Evolutionary conservation across 2,797 vertebrate species (phyloP).

Genomic region (Zenarchopterus dispar): DNA sequence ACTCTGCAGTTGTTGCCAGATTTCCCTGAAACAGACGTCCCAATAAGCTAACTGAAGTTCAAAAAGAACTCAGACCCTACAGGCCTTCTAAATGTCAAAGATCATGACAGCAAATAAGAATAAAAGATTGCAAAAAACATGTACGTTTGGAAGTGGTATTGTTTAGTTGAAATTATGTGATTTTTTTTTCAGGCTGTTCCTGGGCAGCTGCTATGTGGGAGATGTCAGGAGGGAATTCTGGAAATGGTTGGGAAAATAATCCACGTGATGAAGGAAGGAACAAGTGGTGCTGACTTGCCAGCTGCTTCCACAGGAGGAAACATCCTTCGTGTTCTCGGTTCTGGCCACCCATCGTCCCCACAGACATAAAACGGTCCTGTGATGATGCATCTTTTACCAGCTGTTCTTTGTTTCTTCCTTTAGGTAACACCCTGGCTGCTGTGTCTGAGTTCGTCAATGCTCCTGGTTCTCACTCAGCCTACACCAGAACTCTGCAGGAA

Average conservation of each 20-base stretch:
- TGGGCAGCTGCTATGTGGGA: slow-evolving; percentile 59
- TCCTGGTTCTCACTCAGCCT: slow-evolving; percentile 10
- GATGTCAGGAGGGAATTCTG: slow-evolving; percentile 68
- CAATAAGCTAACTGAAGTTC: too few species aligned
- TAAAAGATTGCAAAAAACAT: too few species aligned
- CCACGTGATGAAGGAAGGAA: slow-evolving; percentile 69
- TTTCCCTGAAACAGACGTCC: too few species aligned
- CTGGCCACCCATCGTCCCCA: not conserved
- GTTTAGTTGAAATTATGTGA: not conserved
- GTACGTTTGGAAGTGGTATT: too few species aligned
- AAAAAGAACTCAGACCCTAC: too few species aligned
- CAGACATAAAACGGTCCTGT: not conserved
- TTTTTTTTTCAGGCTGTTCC: slow-evolving; percentile 72
- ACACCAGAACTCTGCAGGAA: slow-evolving; percentile 10
- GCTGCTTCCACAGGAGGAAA: slow-evolving; percentile 70
- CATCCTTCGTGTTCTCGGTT: slow-evolving; percentile 75
- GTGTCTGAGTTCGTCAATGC: slow-evolving; percentile 33
- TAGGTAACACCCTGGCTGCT: slow-evolving; percentile 77
- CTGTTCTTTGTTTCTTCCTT: slow-evolving; percentile 19
- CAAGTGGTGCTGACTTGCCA: slow-evolving; percentile 49
- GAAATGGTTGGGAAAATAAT: slow-evolving; percentile 80
- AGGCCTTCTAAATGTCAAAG: too few species aligned
- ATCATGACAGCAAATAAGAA: too few species aligned
- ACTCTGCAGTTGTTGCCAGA: too few species aligned
- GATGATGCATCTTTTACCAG: not conserved